Base-by-base conservation (phyloP, 2,113 vertebrate genomes). In the Aldabrachelys gigantea region DNA sequence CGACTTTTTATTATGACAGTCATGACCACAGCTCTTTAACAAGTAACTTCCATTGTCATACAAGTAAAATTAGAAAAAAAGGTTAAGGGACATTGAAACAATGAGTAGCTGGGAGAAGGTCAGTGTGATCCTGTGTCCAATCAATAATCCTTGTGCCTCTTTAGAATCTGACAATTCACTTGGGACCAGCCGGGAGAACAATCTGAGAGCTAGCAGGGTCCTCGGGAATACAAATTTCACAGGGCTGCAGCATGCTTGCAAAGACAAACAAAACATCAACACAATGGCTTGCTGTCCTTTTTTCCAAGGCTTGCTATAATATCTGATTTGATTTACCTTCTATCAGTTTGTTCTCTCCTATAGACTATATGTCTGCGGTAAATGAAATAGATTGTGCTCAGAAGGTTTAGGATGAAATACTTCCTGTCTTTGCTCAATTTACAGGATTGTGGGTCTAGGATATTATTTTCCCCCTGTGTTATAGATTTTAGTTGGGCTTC, bases 261-360 rank as follows among this genome's bases (percentile, higher is more conserved):
- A 75, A 94, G 80, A 50, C 90, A 94, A 92, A 90, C 78, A 56
- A 85, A 94, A 38, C 49, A 82, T 47, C 59, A 5, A 0, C 6
- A 2, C 54, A 59, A 44, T 31, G 84, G 49, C 85, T 95, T 44
- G 50, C 72, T 91, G 91, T n/a, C 88, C 86, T 89, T 62, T 80
- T 31, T 76, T 35, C 91, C 79, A 62, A 83, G 84, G 87, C 87
- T 83, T 65, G n/a, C 85, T 82, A 85, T 44, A 88, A 65, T 21
- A 29, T 81, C 59, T 90, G 87, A 25, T 38, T 78, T 82, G 93
- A 94, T 97, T 97, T 89, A 89, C 59, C 88, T 90, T 95, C 82
- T 56, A 65, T 8, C 90, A 80, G 44, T 47, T 81, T 38, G 38
- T 92, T 78, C 69, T 92, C 87, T 85, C 84, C 79, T 57, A 19